Evolutionary conservation across 2,113 vertebrate species (phyloP).

Genomic region (Muntiacus muntjak): DNA sequence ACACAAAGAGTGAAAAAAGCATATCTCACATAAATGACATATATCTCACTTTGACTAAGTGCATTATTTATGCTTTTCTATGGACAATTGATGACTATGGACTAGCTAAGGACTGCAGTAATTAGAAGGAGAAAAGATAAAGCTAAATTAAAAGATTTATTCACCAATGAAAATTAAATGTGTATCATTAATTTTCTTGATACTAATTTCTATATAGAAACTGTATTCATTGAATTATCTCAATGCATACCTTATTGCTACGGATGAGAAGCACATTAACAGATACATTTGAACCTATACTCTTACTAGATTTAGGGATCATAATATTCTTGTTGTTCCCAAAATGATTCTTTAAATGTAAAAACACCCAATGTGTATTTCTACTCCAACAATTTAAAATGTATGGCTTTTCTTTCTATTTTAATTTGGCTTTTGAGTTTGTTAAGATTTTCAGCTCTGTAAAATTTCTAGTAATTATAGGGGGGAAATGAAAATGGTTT

Average conservation of each 20-base stretch:
- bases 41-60: constrained; percentile 27
- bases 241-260: neutral
- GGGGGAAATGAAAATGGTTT: neutral
- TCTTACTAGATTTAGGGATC: neutral
- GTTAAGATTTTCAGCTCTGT: neutral
- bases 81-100: neutral
- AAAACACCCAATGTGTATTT: neutral
- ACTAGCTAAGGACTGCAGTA: neutral
- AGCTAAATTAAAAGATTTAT: constrained; percentile 37
- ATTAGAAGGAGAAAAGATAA: constrained; percentile 22
- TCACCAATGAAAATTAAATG: constrained; percentile 39
- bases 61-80: neutral
- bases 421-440: constrained; percentile 24
- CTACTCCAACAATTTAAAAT: neutral
- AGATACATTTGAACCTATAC: neutral
- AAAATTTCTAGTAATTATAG: constrained; percentile 5
- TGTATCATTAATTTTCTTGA: constrained; percentile 35
- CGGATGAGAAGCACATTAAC: neutral
- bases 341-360: neutral
- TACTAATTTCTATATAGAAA: neutral
- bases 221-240: neutral
- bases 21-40: constrained; percentile 30
- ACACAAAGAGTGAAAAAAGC: constrained; percentile 44
- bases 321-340: neutral
- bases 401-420: neutral